Evolutionary conservation across 2,113 vertebrate species (phyloP).

Genomic region (Triplophysa tibetana): DNA sequence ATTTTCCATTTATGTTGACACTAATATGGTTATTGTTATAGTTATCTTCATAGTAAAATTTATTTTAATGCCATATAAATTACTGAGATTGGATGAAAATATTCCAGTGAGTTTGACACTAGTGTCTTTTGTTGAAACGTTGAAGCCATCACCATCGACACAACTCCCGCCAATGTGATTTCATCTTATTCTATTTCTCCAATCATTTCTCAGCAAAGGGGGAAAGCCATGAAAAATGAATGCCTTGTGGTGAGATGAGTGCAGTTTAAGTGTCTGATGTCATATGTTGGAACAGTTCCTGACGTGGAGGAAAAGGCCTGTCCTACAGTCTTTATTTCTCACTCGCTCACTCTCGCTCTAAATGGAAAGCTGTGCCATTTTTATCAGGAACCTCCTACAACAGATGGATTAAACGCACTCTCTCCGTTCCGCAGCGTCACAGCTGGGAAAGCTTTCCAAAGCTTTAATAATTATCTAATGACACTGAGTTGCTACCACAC

Average conservation of each 20-base stretch:
- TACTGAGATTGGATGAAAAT: too few species aligned
- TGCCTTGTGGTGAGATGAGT: slow-evolving; percentile 32
- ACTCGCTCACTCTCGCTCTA: slow-evolving; percentile 12
- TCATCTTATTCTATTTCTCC: not conserved
- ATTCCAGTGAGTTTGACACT: too few species aligned
- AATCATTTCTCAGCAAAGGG: slow-evolving; percentile 14
- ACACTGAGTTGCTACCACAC: slow-evolving; percentile 7
- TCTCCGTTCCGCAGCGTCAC: not conserved
- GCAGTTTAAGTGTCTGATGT: slow-evolving; percentile 35
- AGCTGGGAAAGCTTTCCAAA: slow-evolving; percentile 19
- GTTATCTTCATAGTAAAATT: too few species aligned
- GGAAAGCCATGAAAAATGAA: not conserved
- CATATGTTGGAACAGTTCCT: slow-evolving; percentile 23
- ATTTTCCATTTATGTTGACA: too few species aligned
- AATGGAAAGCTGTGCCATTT: slow-evolving; percentile 29
- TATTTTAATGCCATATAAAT: too few species aligned
- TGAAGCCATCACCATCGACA: too few species aligned
- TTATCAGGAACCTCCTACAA: slow-evolving; percentile 22
- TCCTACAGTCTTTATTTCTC: not conserved
- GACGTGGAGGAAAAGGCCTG: slow-evolving; percentile 15
- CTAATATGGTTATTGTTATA: too few species aligned
- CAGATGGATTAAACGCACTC: slow-evolving; percentile 29
- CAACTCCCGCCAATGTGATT: too few species aligned
- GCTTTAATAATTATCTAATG: slow-evolving; percentile 38
- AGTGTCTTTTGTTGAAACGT: too few species aligned